A percentile compares a stretch with the other conserved stretches of the same genome.
These are phyloP conservation scores for Nemurella pictetii DNA, from an alignment of 2,888 invertebrate species.

Conservation along the genomic window DNA sequence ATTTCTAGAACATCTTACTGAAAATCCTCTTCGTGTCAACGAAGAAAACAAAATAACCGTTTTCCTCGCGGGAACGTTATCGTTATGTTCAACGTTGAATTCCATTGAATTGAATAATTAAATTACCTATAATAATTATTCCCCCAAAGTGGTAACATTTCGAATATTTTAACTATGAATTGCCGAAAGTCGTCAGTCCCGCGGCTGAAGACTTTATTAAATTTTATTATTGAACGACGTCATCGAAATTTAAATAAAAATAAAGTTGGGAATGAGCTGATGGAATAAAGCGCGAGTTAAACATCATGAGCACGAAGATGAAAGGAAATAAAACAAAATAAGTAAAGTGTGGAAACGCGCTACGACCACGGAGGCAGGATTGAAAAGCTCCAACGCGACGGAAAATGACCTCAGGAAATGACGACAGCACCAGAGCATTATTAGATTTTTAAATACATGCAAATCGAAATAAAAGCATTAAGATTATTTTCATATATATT, in stretches of 20 bases:
- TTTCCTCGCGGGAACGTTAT: too few species aligned
- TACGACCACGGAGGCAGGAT: not conserved
- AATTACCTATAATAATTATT: not conserved
- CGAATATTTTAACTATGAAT: not conserved
- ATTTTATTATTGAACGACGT: not conserved
- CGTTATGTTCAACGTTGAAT: too few species aligned
- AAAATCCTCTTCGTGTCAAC: too few species aligned
- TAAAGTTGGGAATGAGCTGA: not conserved
- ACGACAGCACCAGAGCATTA: not conserved
- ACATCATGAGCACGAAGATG: not conserved
- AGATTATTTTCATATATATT: not conserved
- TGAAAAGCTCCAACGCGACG: not conserved
- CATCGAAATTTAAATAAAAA: not conserved
- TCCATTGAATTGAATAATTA: too few species aligned
- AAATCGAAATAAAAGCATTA: slow-evolving; percentile 20
- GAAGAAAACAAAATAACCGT: too few species aligned
- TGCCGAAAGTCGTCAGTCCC: not conserved
- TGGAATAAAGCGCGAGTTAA: not conserved
- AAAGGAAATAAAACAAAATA: slow-evolving; percentile 4
- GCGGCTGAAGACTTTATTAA: not conserved
- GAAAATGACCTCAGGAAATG: not conserved
- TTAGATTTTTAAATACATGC: slow-evolving; percentile 17
- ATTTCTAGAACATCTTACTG: too few species aligned
- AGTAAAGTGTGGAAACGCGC: not conserved
- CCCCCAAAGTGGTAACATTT: not conserved